Conservation (phyloP, 2,888 invertebrate species). For the Coelopa pilipes region DNA sequence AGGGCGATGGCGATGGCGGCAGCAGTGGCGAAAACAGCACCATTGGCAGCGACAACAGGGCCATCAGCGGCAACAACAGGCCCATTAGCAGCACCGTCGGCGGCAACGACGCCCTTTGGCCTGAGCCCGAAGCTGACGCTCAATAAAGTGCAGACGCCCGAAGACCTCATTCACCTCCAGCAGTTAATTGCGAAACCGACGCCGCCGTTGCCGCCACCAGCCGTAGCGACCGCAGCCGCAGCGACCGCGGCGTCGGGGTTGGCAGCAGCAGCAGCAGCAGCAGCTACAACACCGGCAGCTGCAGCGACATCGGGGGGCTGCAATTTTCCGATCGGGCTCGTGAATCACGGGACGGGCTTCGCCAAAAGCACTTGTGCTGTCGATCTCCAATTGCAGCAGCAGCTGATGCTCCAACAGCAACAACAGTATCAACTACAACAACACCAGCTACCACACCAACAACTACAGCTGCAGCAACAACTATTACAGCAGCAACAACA, state of each 20-base stretch:
- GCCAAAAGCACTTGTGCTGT: slow-evolving; percentile 39
- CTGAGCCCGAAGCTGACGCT: slow-evolving; percentile 32
- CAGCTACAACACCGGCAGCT: slow-evolving; percentile 21
- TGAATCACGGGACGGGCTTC: slow-evolving; percentile 34
- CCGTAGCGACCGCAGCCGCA: slow-evolving; percentile 27
- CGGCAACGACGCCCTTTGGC: slow-evolving; percentile 9
- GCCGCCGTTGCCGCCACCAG: slow-evolving; percentile 19
- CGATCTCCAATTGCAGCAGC: slow-evolving; percentile 18
- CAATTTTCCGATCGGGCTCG: slow-evolving; percentile 36
- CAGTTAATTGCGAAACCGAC: slow-evolving; percentile 47
- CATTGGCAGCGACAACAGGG: slow-evolving; percentile 11
- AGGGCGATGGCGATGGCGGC: background rate
- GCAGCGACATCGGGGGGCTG: background rate
- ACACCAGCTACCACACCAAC: slow-evolving; percentile 1
- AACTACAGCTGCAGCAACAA: slow-evolving; percentile 25
- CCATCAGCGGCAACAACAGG: slow-evolving; percentile 18
- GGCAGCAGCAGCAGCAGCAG: slow-evolving; percentile 30
- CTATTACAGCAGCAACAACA: slow-evolving; percentile 12
- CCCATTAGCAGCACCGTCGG: slow-evolving; percentile 1
- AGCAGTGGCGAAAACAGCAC: background rate
- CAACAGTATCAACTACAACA: slow-evolving; percentile 22
- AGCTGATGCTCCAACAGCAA: slow-evolving; percentile 15
- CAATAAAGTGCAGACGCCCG: slow-evolving; percentile 44
- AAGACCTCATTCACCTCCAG: slow-evolving; percentile 45
- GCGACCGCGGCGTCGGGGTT: slow-evolving; percentile 15